Evolutionary conservation across 1,140 invertebrate species (phyloP).

Genomic region (Cherax quadricarinatus): DNA sequence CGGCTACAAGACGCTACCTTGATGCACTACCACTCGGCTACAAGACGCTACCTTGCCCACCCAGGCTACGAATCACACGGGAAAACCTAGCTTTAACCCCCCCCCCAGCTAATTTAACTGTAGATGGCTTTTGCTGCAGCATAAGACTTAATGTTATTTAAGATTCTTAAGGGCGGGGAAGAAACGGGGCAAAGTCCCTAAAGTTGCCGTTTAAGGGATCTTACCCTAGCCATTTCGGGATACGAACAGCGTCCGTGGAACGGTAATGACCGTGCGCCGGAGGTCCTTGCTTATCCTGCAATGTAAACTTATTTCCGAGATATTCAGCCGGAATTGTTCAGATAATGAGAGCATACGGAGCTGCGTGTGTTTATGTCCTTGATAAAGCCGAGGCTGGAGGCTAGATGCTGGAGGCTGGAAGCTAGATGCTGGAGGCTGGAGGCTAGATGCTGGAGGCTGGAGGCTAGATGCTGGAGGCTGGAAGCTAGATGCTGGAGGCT

Average conservation of each 20-base stretch:
- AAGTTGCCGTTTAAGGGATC: not conserved
- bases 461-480: too few species aligned
- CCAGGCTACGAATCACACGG: not conserved
- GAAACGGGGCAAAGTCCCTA: not conserved
- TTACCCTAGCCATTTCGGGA: not conserved
- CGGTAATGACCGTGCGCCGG: not conserved
- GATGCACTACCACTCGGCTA: too few species aligned
- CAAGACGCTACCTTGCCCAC: too few species aligned
- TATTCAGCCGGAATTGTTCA: not conserved
- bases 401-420: not conserved
- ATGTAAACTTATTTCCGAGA: not conserved
- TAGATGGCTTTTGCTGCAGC: not conserved
- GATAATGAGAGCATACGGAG: slow-evolving; percentile 12
- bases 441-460: too few species aligned
- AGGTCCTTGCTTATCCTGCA: slow-evolving; percentile 9
- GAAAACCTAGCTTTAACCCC: not conserved
- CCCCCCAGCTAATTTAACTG: not conserved
- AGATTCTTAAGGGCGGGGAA: not conserved
- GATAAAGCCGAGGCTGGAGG: not conserved
- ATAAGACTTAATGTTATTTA: not conserved
- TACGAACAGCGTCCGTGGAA: slow-evolving; percentile 1
- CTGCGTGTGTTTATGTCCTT: not conserved
- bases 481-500: too few species aligned
- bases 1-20: too few species aligned
- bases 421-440: too few species aligned